Evolutionary conservation across 1,140 invertebrate genomes (phyloP), one percentile per base, ranked within the genome.

Genomic region (Diabrotica undecimpunctata): DNA sequence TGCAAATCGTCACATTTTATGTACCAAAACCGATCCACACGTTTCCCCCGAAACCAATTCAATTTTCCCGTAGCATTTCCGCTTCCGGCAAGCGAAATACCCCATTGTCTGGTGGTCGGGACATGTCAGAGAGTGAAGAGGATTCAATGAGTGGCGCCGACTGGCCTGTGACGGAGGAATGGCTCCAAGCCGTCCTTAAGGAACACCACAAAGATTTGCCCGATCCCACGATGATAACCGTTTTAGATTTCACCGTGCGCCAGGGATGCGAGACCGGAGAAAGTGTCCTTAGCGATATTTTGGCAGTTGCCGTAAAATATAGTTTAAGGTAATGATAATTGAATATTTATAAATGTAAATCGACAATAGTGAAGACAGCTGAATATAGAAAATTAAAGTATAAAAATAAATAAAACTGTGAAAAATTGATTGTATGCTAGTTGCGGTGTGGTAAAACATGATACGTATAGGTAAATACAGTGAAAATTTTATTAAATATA

Each of bases 241-340:
- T 85, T 38, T 67, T 80, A 11, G 81, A 85, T 62, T 85, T 84
- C 67, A 75, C 75, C 2, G 80, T 83, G 8, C 73, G 75, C 58
- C 83, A 83, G 0, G 83, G 83, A 14, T 85, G 84, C 70, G 80
- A 77, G 41, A 79, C 82, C 13, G 82, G 82, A n/a, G 85, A 87
- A 68, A 83, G 82, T 64, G 84, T 84, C 3, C 80, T 89, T 25
- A 85, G 84, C 71, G 85, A 88, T 73, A 85, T 89, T 36, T 77
- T 87, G 53, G 85, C 85, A 6, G 84, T 87, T 6, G 76, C 71
- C 52, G 82, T 86, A 11, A 79, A 82, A 62, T 86, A 86, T 68
- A 68, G 72, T 58, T 62, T 80, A 38, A 64, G 72, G 70, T 62
- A 62, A 46, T 25, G 25, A 25, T 25, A 25, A 25, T 25, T 25